A percentile compares a stretch with the other conserved stretches of the same genome.
Evolutionary conservation across 1,140 invertebrate species (phyloP).

Genomic region (Eumaeus atala): DNA sequence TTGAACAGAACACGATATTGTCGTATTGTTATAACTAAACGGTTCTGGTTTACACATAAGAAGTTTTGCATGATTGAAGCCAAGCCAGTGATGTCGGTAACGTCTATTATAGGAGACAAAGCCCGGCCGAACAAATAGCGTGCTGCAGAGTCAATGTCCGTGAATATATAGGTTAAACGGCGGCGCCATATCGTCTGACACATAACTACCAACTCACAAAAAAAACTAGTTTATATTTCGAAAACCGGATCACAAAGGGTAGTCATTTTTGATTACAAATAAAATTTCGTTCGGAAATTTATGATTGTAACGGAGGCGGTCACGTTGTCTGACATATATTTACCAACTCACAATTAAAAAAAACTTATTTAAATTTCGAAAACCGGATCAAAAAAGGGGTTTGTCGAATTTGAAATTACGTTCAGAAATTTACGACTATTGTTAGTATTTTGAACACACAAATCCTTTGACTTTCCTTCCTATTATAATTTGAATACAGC

Average conservation of each 20-base stretch:
- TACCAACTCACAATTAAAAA: conserved; percentile 11
- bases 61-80: conserved; percentile 10
- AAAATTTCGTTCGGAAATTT: too few species aligned
- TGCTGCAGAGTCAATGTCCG: conserved; percentile 49
- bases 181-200: conserved; percentile 63
- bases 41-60: conserved; percentile 20
- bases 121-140: conserved; percentile 34
- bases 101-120: background rate
- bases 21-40: conserved; percentile 2
- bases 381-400: too few species aligned
- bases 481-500: conserved; percentile 37
- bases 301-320: too few species aligned
- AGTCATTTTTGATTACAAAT: too few species aligned
- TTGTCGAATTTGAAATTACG: too few species aligned
- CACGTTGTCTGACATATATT: too few species aligned
- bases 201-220: conserved; percentile 23
- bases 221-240: conserved; percentile 23
- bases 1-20: background rate
- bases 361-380: conserved; percentile 15
- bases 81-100: conserved; percentile 2
- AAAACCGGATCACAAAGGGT: conserved; percentile 36
- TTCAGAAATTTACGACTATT: too few species aligned
- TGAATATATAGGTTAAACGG: conserved; percentile 61
- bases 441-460: too few species aligned
- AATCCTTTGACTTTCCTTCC: conserved; percentile 19